A percentile compares a stretch with the other conserved stretches of the same genome.
These are phyloP conservation scores for Malurus melanocephalus DNA, from an alignment of 2,113 vertebrate genomes.

Conservation along the genomic window DNA sequence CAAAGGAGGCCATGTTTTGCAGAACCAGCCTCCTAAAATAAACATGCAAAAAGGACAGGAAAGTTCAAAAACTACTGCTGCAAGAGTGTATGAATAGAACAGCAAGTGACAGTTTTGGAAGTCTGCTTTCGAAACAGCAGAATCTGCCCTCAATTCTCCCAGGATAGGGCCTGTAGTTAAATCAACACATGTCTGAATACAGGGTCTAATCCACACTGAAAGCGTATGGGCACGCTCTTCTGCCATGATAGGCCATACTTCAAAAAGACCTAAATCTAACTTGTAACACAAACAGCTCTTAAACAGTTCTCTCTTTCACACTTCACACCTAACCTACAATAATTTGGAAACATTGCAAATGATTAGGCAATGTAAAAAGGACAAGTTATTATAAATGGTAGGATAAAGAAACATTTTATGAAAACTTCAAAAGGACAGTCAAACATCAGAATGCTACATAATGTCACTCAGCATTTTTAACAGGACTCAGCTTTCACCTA, in stretches of 20 bases:
- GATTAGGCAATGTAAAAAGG: not conserved
- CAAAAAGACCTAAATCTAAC: not conserved
- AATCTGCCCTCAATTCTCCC: slow-evolving; percentile 29
- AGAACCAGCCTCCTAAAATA: slow-evolving; percentile 20
- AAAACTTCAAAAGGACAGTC: not conserved
- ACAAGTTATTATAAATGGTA: not conserved
- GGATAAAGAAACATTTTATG: not conserved
- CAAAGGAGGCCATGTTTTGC: slow-evolving; percentile 6
- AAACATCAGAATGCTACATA: not conserved
- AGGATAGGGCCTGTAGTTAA: not conserved
- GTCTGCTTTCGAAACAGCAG: not conserved
- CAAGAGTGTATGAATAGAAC: slow-evolving; percentile 23
- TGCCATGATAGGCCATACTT: not conserved
- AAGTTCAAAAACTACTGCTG: slow-evolving; percentile 10
- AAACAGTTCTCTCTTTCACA: not conserved
- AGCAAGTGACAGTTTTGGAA: slow-evolving; percentile 53
- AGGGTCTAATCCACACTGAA: not conserved
- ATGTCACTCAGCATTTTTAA: not conserved
- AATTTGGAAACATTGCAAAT: not conserved
- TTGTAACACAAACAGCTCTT: not conserved
- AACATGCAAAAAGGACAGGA: slow-evolving; percentile 7
- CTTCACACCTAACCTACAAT: not conserved
- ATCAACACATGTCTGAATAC: not conserved
- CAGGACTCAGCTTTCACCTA: not conserved
- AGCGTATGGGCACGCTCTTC: not conserved